Conservation (phyloP, 1,140 invertebrate genomes). For the Brachionus koreanus region DNA sequence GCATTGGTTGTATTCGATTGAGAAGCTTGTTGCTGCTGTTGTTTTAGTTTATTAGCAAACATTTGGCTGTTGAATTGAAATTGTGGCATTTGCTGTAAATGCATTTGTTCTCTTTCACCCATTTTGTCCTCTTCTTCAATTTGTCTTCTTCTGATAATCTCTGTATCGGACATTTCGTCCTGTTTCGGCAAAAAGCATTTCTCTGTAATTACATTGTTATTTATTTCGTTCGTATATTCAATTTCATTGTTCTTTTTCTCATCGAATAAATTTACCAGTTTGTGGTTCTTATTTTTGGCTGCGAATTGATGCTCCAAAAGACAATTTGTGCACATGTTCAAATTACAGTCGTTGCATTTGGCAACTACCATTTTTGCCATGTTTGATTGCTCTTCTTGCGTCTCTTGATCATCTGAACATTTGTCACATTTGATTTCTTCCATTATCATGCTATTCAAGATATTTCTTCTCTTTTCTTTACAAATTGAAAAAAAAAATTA, state of each 20-base stretch:
- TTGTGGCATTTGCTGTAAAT: conserved; percentile 33
- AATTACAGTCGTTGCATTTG: conserved; percentile 22
- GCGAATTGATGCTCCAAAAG: conserved; percentile 31
- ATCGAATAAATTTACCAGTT: conserved; percentile 16
- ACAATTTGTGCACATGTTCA: conserved; percentile 26
- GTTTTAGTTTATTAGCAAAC: conserved; percentile 3
- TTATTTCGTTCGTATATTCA: conserved; percentile 1
- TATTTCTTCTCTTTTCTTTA: conserved; percentile 16
- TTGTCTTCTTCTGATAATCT: neutral
- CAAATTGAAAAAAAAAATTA: conserved; percentile 1
- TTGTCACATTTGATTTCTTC: conserved; percentile 40
- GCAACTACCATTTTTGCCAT: conserved; percentile 13
- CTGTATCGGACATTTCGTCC: conserved; percentile 66
- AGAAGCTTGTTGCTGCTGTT: neutral
- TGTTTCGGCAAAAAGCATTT: neutral
- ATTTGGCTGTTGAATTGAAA: neutral
- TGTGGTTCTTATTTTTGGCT: neutral
- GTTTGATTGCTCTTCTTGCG: neutral
- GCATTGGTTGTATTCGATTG: neutral
- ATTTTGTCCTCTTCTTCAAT: neutral
- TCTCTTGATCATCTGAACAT: neutral
- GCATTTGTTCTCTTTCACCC: neutral
- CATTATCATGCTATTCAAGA: neutral
- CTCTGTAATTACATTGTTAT: conserved; percentile 8
- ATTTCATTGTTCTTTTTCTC: neutral